Evolutionary conservation across 2,797 vertebrate species (phyloP).

Genomic region (Hippoglossus hippoglossus): DNA sequence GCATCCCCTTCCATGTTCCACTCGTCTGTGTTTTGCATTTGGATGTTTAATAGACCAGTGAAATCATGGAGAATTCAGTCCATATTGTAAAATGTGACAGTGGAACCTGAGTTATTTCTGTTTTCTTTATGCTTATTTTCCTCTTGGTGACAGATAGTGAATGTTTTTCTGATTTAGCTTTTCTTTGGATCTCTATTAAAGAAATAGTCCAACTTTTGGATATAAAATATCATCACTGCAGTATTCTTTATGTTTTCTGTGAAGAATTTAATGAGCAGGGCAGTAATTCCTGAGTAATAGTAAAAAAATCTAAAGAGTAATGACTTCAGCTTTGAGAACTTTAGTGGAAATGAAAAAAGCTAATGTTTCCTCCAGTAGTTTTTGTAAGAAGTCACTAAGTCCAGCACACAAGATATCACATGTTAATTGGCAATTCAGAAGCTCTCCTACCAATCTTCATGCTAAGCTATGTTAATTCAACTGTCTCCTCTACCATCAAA

Average conservation of each 20-base stretch:
- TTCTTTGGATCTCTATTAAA: background rate
- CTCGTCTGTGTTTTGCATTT: constrained; percentile 62
- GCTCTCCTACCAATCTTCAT: no score
- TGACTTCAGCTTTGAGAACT: no score
- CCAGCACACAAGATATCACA: no score
- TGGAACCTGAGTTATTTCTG: constrained; percentile 35
- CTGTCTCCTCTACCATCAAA: no score
- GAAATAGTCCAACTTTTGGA: background rate
- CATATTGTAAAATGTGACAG: constrained; percentile 49
- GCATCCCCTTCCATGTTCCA: constrained; percentile 42
- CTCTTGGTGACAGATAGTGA: constrained; percentile 4
- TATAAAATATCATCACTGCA: background rate
- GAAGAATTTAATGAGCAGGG: background rate
- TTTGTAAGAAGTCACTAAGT: no score
- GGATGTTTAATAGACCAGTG: constrained; percentile 33
- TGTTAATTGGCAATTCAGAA: no score
- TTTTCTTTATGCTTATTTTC: constrained; percentile 21
- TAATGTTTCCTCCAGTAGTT: no score
- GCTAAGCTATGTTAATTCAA: no score
- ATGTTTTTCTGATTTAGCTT: constrained; percentile 2
- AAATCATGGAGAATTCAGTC: constrained; percentile 39
- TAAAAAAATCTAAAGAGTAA: no score
- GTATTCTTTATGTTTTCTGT: background rate
- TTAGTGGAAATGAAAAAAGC: no score
- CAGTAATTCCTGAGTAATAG: background rate